Conservation (phyloP, 1,140 invertebrate genomes). For the Zaprionus africanus region DNA sequence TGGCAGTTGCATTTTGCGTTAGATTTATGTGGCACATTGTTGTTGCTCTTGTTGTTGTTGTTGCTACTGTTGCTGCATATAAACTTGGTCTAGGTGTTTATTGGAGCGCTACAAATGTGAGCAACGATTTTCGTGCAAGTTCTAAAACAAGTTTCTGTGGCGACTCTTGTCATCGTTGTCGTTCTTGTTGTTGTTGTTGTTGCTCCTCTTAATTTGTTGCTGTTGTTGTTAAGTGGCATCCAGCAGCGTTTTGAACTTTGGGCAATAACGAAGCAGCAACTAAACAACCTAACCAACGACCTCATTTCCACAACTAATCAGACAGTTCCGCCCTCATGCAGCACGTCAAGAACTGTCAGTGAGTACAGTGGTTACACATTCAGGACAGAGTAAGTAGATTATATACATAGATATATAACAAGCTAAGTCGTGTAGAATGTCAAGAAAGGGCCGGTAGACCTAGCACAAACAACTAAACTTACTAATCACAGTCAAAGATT, state of each 20-base stretch:
- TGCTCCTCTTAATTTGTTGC: background rate
- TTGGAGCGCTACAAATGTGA: constrained; percentile 74
- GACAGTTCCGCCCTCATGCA: constrained; percentile 20
- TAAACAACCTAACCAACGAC: constrained; percentile 8
- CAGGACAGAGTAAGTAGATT: background rate
- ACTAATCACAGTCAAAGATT: background rate
- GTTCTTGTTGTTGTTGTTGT: background rate
- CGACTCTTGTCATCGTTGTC: constrained; percentile 7
- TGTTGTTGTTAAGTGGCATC: constrained; percentile 29
- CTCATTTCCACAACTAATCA: constrained; percentile 37
- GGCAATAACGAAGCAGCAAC: constrained; percentile 3
- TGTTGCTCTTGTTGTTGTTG: constrained; percentile 25
- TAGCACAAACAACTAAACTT: background rate
- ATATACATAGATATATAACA: background rate
- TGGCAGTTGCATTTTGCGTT: constrained; percentile 66
- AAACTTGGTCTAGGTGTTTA: constrained; percentile 73
- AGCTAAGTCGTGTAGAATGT: background rate
- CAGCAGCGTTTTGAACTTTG: constrained; percentile 64
- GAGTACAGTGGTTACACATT: background rate
- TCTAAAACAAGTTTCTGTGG: constrained; percentile 39
- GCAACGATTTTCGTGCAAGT: constrained; percentile 41
- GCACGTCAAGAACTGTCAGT: constrained; percentile 1
- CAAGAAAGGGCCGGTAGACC: background rate
- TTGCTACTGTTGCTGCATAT: constrained; percentile 35
- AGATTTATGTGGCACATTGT: constrained; percentile 42